Conservation (phyloP, 2,113 vertebrate genomes). For the Pica pica region DNA sequence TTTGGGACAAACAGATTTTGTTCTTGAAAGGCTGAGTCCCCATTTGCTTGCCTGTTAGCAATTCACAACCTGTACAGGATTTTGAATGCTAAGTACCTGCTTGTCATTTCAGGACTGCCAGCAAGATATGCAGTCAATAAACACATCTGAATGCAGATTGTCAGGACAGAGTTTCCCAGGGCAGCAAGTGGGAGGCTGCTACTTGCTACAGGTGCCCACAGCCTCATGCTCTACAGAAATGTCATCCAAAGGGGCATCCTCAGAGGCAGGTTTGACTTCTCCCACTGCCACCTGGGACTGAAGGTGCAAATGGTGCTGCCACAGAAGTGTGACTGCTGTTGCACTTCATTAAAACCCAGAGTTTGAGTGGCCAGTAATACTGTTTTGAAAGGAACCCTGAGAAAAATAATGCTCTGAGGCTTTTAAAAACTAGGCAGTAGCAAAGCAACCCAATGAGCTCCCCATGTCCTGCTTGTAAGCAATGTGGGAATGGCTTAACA, state of each 20-base stretch:
- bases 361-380: neutral
- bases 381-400: neutral
- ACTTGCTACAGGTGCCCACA: accelerated
- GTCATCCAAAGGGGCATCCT: accelerated
- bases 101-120: neutral
- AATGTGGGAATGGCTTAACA: neutral
- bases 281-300: neutral
- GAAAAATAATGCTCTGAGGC: neutral
- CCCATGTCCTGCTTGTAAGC: neutral
- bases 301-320: neutral
- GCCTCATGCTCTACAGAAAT: neutral
- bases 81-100: neutral
- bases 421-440: neutral
- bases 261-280: neutral
- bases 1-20: neutral
- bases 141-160: neutral
- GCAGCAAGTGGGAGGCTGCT: neutral
- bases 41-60: neutral
- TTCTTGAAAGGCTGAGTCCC: neutral
- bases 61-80: neutral
- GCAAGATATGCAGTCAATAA: neutral
- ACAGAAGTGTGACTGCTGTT: neutral
- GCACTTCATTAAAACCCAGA: neutral
- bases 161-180: neutral
- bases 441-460: neutral